These are phyloP conservation scores for Dreissena rostriformis DNA, from an alignment of 1,140 invertebrate genomes.

Conservation along the genomic window DNA sequence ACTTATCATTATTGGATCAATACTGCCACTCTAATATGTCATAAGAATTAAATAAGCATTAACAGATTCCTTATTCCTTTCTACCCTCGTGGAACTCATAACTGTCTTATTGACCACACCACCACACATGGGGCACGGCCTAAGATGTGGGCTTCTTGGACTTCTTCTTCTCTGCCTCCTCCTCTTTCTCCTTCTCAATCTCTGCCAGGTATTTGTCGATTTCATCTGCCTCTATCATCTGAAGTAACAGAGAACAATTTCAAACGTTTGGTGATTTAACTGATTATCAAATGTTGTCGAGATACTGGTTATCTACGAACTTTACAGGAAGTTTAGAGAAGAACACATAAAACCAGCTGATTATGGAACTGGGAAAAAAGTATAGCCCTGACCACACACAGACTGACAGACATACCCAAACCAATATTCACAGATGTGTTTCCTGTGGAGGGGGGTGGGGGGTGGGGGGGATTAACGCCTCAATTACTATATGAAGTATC, in stretches of 20 bases:
- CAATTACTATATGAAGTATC: too few species aligned
- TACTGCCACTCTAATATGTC: neutral
- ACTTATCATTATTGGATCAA: neutral
- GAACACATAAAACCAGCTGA: too few species aligned
- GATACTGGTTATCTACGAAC: too few species aligned
- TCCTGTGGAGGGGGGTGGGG: too few species aligned
- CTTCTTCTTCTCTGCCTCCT: constrained; percentile 98
- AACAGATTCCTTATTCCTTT: neutral
- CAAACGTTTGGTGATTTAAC: too few species aligned
- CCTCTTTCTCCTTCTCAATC: constrained; percentile 99
- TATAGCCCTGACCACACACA: too few species aligned
- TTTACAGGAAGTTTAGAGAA: too few species aligned
- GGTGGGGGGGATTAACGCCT: too few species aligned
- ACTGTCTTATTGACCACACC: neutral
- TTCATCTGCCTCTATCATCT: constrained; percentile 95
- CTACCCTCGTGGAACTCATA: neutral
- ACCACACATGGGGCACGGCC: neutral
- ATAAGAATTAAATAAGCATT: neutral
- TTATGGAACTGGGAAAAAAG: too few species aligned
- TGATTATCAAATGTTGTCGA: too few species aligned
- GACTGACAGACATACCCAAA: too few species aligned
- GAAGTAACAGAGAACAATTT: constrained; percentile 59
- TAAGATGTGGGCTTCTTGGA: constrained; percentile 85
- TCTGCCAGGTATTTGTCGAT: constrained; percentile 96
- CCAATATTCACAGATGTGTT: too few species aligned